Evolutionary conservation across 2,888 invertebrate genomes (phyloP), one percentile per base, ranked within the genome.

Genomic region (Rhagonycha lutea): DNA sequence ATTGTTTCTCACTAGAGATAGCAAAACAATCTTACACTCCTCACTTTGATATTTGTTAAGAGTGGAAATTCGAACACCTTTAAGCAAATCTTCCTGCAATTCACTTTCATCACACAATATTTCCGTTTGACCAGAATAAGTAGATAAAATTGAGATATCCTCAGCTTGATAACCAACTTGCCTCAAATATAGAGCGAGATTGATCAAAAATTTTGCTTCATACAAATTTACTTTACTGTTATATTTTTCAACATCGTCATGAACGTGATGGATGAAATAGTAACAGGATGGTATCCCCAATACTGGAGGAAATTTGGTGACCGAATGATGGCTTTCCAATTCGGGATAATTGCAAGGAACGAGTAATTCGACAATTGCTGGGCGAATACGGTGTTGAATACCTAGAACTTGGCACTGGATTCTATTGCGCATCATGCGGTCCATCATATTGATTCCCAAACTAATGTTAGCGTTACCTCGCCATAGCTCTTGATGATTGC

Each of bases 11-110:
- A 96, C 96, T n/a, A 96, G 86, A 0, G 95, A 95, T 77, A 96
- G 86, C 79, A 96, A 89, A 71, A 96, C 92, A 83, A 96, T 94
- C 84, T 92, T 92, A 83, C 91, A 93, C 88, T 95, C 95, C 83
- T 95, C 92, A 0, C 95, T 95, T 88, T 96, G 96, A 83, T 91
- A 96, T 84, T 94, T 95, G 85, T 96, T 95, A 0, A 95, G 92
- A 0, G 92, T 92, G 0, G 92, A 90, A 18, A 94, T 90, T 79
- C 90, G 88, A 7, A 94, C 89, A 60, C 90, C 89, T 32, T 86
- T 82, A 5, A 91, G 85, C 0, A 86, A 75, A 1, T 79, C n/a
- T 10, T 24, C 4, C 32, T 75, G 75, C 28, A 79, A 75, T 71
- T 77, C 81, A 62, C 82, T 82, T 83, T 91, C 91, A 82, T 90